Conservation (phyloP, 1,140 invertebrate species). For the Drosophila pachea region DNA sequence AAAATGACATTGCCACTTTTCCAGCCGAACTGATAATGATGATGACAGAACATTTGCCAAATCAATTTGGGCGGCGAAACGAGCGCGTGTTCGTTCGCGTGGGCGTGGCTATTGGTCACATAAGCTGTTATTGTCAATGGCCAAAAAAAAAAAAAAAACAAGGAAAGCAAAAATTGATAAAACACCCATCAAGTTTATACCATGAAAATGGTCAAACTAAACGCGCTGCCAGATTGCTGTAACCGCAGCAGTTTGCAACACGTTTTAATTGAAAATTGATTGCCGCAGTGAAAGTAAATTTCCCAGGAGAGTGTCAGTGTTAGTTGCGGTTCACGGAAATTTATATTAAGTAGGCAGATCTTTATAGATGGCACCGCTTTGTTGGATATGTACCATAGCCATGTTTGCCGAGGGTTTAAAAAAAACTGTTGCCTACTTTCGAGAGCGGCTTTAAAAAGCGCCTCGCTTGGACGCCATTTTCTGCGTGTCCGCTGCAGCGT, state of each 20-base stretch:
- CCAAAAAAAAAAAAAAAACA: not conserved
- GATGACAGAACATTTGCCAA: slow-evolving; percentile 62
- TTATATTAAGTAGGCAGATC: no score
- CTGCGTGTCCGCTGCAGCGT: slow-evolving; percentile 29
- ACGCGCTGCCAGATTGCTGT: not conserved
- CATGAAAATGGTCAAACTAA: slow-evolving; percentile 3
- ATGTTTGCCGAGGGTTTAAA: not conserved
- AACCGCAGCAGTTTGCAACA: not conserved
- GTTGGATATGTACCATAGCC: not conserved
- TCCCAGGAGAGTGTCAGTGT: no score
- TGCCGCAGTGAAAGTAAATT: no score
- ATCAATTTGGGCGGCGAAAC: slow-evolving; percentile 56
- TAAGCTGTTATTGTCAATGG: slow-evolving; percentile 13
- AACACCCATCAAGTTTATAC: no score
- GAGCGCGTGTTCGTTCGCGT: slow-evolving; percentile 4
- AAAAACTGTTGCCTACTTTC: slow-evolving; percentile 39
- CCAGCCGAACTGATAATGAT: slow-evolving; percentile 57
- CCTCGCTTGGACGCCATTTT: slow-evolving; percentile 40
- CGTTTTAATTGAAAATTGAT: slow-evolving; percentile 6
- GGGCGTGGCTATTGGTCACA: slow-evolving; percentile 10
- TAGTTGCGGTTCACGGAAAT: no score
- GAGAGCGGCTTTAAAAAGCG: slow-evolving; percentile 36
- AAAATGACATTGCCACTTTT: slow-evolving; percentile 51
- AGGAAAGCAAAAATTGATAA: no score
- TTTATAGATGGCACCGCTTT: not conserved